Base-by-base conservation (phyloP, 2,797 vertebrate species). In the Linurgus olivaceus region DNA sequence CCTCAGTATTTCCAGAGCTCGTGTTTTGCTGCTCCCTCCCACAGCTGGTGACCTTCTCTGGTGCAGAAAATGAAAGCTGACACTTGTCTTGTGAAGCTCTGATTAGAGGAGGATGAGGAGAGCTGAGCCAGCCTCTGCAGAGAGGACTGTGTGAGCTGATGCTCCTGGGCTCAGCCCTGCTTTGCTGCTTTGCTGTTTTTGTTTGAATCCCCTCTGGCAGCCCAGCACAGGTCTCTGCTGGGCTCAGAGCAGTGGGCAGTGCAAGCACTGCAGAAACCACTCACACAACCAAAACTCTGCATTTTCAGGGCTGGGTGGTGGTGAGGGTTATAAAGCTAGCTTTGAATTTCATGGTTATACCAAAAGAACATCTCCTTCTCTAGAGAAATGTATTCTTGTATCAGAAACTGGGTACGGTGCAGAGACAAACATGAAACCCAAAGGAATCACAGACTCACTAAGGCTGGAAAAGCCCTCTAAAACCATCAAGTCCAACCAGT, bases 181-280 rank as follows among this genome's bases (percentile, higher is more conserved):
- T 17, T 40, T 13, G 38, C 38, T 40, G 38, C 14, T 38, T 15
- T 40, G 40, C 40, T 40, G 40, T 38, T 38, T 38, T 38, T 38
- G 38, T 38, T 38, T 48, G 38, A 57, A 52, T 7, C 35, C 26
- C 8, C 4, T 67, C 25, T 38, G 35, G 13, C 58, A 14, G 51
- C 18, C 29, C 2, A 4, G 61, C 15, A 47, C 5, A 2, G 15
- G 26, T 9, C 44, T 3, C 0, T 0, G 18, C 44, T 63, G 70
- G 48, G 55, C 55, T 52, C 5, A 9, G 75, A 61, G 45, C 37
- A 31, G 18, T 5, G 44, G 67, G 24, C 61, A 31, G 25, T 28
- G 45, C 54, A 63, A 52, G 28, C 17, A 28, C 31, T 58, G 83
- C 37, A 93, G 28, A 77, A 63, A 78, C 10, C 33, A 57, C 6